Evolutionary conservation across 2,113 vertebrate genomes (phyloP).

Genomic region (Engraulis encrasicolus): DNA sequence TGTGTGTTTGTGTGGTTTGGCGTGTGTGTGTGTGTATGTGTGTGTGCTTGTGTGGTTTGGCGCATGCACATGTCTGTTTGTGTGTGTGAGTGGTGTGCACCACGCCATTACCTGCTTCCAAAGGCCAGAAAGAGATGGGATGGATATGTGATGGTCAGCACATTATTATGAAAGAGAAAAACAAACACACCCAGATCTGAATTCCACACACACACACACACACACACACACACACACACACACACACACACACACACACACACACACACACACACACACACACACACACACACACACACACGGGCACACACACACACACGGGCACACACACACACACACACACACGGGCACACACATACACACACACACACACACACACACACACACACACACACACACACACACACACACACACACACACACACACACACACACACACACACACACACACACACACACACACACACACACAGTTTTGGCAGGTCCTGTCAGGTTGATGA

Average conservation of each 20-base stretch:
- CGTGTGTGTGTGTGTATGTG: background rate
- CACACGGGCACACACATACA: too few species aligned
- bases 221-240: background rate
- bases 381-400: background rate
- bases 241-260: background rate
- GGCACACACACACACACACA: background rate
- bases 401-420: background rate
- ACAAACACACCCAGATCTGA: background rate
- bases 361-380: background rate
- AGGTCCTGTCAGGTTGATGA: background rate
- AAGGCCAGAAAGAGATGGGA: background rate
- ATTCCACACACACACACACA: background rate
- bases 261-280: constrained; percentile 5
- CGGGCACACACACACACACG: background rate
- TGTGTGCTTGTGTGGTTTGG: background rate
- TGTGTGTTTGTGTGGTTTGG: background rate
- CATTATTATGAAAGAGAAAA: background rate
- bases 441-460: constrained; percentile 9
- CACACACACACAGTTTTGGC: background rate
- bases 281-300: background rate
- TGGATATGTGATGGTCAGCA: background rate
- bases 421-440: background rate
- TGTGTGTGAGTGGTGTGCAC: background rate
- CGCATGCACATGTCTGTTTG: background rate
- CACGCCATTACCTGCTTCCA: background rate